Conservation (phyloP, 2,113 vertebrate species). For the Galemys pyrenaicus region DNA sequence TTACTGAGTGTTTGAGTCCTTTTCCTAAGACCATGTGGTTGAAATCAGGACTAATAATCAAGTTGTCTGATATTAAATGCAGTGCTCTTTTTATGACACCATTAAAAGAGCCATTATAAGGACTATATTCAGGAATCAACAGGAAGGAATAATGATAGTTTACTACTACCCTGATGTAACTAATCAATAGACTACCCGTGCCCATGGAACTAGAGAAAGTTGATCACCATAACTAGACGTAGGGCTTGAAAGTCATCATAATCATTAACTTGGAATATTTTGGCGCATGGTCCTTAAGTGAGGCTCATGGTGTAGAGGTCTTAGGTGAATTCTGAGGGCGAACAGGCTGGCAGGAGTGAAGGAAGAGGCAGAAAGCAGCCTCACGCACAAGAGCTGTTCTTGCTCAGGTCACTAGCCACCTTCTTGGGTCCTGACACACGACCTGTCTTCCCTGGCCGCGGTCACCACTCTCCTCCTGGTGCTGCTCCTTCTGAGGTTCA, state of each 20-base stretch:
- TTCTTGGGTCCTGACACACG: neutral
- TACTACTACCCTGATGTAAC: slow-evolving; percentile 63
- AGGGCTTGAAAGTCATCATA: slow-evolving; percentile 55
- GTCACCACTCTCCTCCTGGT: neutral
- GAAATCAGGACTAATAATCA: slow-evolving; percentile 53
- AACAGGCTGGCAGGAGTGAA: neutral
- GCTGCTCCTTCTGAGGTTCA: neutral
- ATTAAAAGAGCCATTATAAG: slow-evolving; percentile 67
- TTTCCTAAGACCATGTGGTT: slow-evolving; percentile 58
- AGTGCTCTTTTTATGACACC: slow-evolving; percentile 52
- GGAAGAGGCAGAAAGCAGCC: neutral
- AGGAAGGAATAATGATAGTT: slow-evolving; percentile 69
- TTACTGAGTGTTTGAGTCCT: neutral
- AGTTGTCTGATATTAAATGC: slow-evolving; percentile 28
- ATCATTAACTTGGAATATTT: slow-evolving; percentile 35
- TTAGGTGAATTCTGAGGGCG: neutral
- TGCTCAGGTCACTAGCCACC: neutral
- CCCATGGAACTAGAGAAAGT: slow-evolving; percentile 62
- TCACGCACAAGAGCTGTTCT: neutral
- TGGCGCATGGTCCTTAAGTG: neutral
- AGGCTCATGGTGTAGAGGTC: neutral
- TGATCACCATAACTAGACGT: slow-evolving; percentile 52
- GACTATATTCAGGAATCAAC: slow-evolving; percentile 41
- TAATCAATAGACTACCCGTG: slow-evolving; percentile 65
- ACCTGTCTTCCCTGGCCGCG: neutral